These are phyloP conservation scores for Urechis unicinctus DNA, from an alignment of 2,888 invertebrate genomes.

Conservation along the genomic window DNA sequence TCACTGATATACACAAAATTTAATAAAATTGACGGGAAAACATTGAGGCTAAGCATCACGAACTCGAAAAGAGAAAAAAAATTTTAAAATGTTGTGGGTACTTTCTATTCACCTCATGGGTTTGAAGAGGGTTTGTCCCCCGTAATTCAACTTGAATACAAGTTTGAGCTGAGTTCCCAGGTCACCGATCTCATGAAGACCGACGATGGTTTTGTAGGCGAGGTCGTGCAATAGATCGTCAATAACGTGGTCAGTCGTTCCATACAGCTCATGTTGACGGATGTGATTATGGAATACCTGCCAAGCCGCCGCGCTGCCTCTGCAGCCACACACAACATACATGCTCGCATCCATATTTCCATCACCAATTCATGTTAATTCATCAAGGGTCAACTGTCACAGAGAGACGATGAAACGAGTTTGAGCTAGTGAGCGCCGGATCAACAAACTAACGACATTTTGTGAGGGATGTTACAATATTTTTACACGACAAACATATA, in stretches of 20 bases:
- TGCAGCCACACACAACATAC: not conserved
- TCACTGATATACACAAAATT: too few relatives aligned
- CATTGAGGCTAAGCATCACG: not conserved
- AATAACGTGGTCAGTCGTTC: conserved; percentile 65
- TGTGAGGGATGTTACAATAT: too few relatives aligned
- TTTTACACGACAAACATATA: too few relatives aligned
- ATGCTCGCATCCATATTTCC: too few relatives aligned
- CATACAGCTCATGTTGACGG: conserved; percentile 74
- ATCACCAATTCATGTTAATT: too few relatives aligned
- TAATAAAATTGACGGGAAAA: not conserved
- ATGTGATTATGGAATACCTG: conserved; percentile 84
- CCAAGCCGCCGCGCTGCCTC: not conserved
- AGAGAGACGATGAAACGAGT: too few relatives aligned
- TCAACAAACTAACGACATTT: too few relatives aligned
- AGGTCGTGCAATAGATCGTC: conserved; percentile 74
- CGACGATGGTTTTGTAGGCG: conserved; percentile 64
- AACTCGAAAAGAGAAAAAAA: conserved; percentile 55
- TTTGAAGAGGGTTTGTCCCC: conserved; percentile 88
- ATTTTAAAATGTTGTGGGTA: too few relatives aligned
- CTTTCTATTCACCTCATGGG: conserved; percentile 95
- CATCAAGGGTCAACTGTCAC: too few relatives aligned
- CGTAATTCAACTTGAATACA: conserved; percentile 84
- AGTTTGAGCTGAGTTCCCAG: conserved; percentile 96
- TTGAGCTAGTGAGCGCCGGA: too few relatives aligned
- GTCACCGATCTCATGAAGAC: conserved; percentile 49